phyloP scores from a whole-genome alignment of 2,797 vertebrate genomes.

The Sebastes melanostomus region DNA sequence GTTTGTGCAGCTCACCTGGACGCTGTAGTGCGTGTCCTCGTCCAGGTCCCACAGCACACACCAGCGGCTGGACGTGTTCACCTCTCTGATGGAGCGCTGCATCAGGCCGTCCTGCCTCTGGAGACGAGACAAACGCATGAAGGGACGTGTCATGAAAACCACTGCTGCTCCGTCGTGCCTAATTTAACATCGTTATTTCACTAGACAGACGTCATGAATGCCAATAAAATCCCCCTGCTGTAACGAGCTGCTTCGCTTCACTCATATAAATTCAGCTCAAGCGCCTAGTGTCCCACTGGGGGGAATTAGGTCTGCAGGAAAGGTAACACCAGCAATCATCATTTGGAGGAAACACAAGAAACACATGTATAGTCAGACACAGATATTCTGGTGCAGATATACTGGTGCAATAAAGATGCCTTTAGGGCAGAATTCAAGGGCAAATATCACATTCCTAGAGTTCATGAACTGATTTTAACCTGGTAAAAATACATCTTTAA shows the following conservation, averaged over 20 bases:
- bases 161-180: neutral
- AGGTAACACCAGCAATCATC: conserved; percentile 15
- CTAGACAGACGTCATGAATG: neutral
- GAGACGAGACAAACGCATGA: neutral
- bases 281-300: neutral
- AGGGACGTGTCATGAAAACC: neutral
- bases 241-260: neutral
- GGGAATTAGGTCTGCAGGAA: conserved; percentile 39
- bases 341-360: neutral
- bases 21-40: conserved; percentile 94
- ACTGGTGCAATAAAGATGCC: neutral
- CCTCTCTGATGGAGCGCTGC: conserved; percentile 96
- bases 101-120: conserved; percentile 95
- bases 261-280: conserved; percentile 45
- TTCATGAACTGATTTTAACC: neutral
- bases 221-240: neutral
- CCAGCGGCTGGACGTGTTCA: conserved; percentile 94
- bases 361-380: neutral
- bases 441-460: neutral
- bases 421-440: neutral
- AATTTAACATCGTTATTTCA: neutral
- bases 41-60: conserved; percentile 97
- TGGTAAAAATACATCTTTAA: neutral
- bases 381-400: neutral
- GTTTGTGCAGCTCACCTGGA: conserved; percentile 79